Base-by-base conservation (phyloP, 2,797 vertebrate species). In the Gallinago stenura region DNA sequence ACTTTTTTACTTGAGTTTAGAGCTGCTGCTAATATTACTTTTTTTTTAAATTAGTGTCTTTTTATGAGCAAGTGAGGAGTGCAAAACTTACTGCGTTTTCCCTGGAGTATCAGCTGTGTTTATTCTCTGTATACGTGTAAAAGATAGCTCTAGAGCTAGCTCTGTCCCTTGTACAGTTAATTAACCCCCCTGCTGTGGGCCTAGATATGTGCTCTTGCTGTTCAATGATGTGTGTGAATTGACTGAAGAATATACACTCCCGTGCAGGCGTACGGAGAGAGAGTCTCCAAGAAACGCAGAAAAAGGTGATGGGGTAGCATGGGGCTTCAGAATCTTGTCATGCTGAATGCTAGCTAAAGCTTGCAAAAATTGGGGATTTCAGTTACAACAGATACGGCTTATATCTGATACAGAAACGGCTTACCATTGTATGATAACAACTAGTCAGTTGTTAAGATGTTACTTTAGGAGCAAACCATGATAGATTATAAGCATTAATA, bases 181-280 rank as follows among this genome's bases (percentile, higher is more conserved):
- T 97, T 96, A 97, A 96, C 33, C 85, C 83, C 64, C 96, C 95
- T 92, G 96, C 97, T 96, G 94, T 62, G 89, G 79, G 58, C 83
- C 91, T 91, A 80, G 78, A 71, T 90, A 68, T 26, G 86, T 87
- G 87, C 91, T 88, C 93, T 95, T 76, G 43, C 96, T 91, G 91
- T 83, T 96, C 97, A 96, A 10, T 96, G 92, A 77, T 94, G 90
- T 97, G 91, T 97, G 87, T 92, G 95, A 97, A 97, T 81, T 96
- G 90, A 94, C 87, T 79, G 83, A 93, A 88, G 87, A 93, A 53
- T 87, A 43, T 62, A 76, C n/a, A 41, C 66, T 88, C 86, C 84
- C 21, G 72, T 93, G 92, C 90, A 94, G 83, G 50, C 12, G 3
- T 91, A 48, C 22, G 5, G 45, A 37, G 50, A 61, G 64, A 87